Base-by-base conservation (phyloP, 2,888 invertebrate genomes). In the Polydrusus cervinus region DNA sequence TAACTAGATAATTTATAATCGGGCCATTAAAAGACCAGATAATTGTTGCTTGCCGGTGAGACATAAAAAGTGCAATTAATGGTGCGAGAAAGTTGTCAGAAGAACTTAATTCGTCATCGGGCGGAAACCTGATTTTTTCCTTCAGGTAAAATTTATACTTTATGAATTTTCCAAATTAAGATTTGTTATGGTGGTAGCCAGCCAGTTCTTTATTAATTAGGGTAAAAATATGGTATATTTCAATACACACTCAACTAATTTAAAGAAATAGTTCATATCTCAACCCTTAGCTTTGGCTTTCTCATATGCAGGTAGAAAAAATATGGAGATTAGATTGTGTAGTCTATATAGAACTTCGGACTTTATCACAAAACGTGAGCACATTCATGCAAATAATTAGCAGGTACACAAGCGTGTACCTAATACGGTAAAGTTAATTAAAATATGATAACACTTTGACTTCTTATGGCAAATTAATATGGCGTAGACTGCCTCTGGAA, bases 41-140 rank as follows among this genome's bases (percentile, higher is more conserved):
- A 64, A 64, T 64, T 64, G 64, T 64, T 64, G 47, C 47, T 25
- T 34, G 64, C 16, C 49, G 49, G 49, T 47, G 49, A 34, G 34
- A 49, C 43, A 64, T 49, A 64, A 64, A 49, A 64, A 20, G 49
- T 49, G 18, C 34, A 47, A 64, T 49, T 64, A 49, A 64, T 49
- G 49, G 34, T 64, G 49, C 49, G 64, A 64, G 64, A 64, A 64
- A 64, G 64, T 64, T 49, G 49, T 14, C 64, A 64, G 30, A 49
- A 34, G 49, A 30, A n/a, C 49, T 49, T 14, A 30, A 64, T 64
- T 64, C 30, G 16, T 49, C 64, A 49, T 47, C 49, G n/a, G 64
- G 30, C 49, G 20, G 25, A 45, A 62, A 62, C 45, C 8, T 20
- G 49, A 34, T 30, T 64, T 64, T n/a, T 64, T 14, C n/a, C 6